Evolutionary conservation across 2,113 vertebrate species (phyloP), one percentile per base, ranked within the genome.

Genomic region (Podilymbus podiceps): DNA sequence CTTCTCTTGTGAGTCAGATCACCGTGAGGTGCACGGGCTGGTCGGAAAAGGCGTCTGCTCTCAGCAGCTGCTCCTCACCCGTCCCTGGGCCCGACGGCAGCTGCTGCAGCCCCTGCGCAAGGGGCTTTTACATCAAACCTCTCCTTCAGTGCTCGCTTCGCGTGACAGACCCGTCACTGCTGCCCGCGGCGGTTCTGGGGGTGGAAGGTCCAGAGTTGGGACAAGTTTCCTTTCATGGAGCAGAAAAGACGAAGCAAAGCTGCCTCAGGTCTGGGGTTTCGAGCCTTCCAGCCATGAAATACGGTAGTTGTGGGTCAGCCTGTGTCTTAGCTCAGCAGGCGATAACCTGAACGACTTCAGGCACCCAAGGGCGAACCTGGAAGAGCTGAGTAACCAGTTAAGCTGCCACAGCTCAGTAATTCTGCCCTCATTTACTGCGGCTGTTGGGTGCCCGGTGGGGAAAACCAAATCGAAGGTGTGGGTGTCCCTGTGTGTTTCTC

Each of bases 81-180:
- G 0, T 9, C 42, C 40, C 73, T n/a, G 49, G 46, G 31, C 31
- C n/a, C 38, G 21, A 8, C 33, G 24, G 74, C 68, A n/a, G 15
- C 50, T 13, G n/a, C 42, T 13, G 33, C 42, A 8, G 17, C 23
- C 2, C 1, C 1, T 17, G 23, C 3, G 2, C 0, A 0, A n/a
- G 15, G 66, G 22, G 11, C 15, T 81, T 63, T 59, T 55, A 42
- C 53, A 14, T n/a, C 56, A 67, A 58, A 67, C 56, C 4, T 2
- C 46, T 66, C 56, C 14, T 44, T 49, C 66, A 69, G 15, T 7
- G 64, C 46, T 38, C 11, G 0, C 81, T 55, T 30, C 30, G 11
- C 3, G 1, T 19, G 40, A 33, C 42, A 42, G 59, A 17, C 10
- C 33, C 8, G 15, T 28, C 3, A 0, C 17, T 59, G 52, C 47